Evolutionary conservation across 2,797 vertebrate genomes (phyloP).

Genomic region (Gymnodraco acuticeps): DNA sequence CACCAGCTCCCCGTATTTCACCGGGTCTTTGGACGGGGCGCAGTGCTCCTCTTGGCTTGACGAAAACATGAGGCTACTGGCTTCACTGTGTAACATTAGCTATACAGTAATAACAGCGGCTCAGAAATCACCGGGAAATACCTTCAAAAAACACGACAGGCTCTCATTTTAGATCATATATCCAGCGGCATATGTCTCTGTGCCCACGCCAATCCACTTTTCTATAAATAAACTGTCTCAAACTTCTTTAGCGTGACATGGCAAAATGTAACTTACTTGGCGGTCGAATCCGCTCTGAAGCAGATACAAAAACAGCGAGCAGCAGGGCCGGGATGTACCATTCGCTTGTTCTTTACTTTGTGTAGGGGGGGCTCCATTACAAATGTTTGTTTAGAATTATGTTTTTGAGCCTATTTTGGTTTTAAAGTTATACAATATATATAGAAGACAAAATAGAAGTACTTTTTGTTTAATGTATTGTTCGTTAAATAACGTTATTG

Average conservation of each 20-base stretch:
- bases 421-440: neutral
- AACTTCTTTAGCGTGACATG: slow-evolving; percentile 72
- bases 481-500: accelerated
- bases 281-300: slow-evolving; percentile 79
- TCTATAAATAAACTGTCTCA: slow-evolving; percentile 37
- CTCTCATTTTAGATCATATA: slow-evolving; percentile 64
- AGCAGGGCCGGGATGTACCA: slow-evolving; percentile 84
- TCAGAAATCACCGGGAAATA: slow-evolving; percentile 53
- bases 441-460: accelerated
- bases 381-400: neutral
- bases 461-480: accelerated
- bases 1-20: slow-evolving; percentile 96
- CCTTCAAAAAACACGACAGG: slow-evolving; percentile 66
- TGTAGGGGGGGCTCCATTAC: slow-evolving; percentile 38
- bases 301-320: slow-evolving; percentile 83
- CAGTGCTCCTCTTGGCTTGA: slow-evolving; percentile 93
- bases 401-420: accelerated
- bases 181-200: slow-evolving; percentile 5
- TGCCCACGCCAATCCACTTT: slow-evolving; percentile 7
- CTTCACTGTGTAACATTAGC: slow-evolving; percentile 66
- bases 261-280: slow-evolving; percentile 80
- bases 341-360: slow-evolving; percentile 75
- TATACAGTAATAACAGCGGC: slow-evolving; percentile 65
- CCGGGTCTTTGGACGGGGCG: slow-evolving; percentile 93
- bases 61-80: slow-evolving; percentile 92